Evolutionary conservation across 1,140 invertebrate genomes (phyloP).

Genomic region (Drosophila neocordata): DNA sequence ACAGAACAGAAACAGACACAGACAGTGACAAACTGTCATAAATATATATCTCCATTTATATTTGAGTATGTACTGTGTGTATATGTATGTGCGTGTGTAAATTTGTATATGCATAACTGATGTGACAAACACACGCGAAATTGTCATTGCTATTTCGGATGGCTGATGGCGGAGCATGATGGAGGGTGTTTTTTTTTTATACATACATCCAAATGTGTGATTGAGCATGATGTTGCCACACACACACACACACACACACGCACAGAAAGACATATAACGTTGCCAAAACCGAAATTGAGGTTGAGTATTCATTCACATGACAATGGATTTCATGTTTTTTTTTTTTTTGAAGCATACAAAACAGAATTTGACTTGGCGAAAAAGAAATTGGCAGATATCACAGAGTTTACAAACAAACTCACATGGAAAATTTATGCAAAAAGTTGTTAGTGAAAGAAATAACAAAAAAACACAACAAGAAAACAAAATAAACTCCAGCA

Average conservation of each 20-base stretch:
- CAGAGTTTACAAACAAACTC: conserved; percentile 37
- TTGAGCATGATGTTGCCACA: conserved; percentile 5
- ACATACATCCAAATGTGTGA: not conserved
- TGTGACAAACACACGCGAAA: conserved; percentile 79
- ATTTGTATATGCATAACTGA: conserved; percentile 66
- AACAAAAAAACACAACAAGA: not conserved
- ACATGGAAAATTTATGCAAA: conserved; percentile 64
- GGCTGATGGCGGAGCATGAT: conserved; percentile 29
- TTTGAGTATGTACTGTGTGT: conserved; percentile 2
- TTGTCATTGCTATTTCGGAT: conserved; percentile 63
- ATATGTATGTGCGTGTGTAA: conserved; percentile 32
- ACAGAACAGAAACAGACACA: conserved; percentile 40
- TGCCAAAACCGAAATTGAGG: conserved; percentile 61
- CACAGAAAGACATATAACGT: conserved; percentile 30
- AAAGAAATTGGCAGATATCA: conserved; percentile 52
- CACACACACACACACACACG: conserved; percentile 14
- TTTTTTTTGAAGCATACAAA: conserved; percentile 12
- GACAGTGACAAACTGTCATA: conserved; percentile 75
- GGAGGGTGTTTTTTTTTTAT: conserved; percentile 16
- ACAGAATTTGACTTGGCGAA: conserved; percentile 56
- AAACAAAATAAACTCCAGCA: not conserved
- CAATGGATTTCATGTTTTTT: conserved; percentile 43
- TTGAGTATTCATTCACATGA: conserved; percentile 78
- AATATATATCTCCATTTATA: conserved; percentile 45
- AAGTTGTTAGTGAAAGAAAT: conserved; percentile 48